These are phyloP conservation scores for Hippocampus comes DNA, from an alignment of 2,113 vertebrate species.

Conservation along the genomic window DNA sequence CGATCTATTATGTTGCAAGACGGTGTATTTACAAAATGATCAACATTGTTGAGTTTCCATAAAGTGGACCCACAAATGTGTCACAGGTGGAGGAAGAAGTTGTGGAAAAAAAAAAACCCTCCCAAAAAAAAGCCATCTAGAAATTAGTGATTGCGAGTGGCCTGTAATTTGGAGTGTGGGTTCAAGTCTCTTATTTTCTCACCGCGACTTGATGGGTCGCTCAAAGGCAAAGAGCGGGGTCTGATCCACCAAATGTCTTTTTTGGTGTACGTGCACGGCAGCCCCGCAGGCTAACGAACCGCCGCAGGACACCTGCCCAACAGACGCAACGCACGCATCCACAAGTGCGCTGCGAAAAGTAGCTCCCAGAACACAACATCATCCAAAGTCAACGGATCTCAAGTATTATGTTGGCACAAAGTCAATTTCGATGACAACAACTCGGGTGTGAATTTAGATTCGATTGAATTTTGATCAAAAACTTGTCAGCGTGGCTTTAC, in stretches of 20 bases:
- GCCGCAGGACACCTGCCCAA: constrained; percentile 68
- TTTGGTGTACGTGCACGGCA: constrained; percentile 43
- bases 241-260: constrained; percentile 53
- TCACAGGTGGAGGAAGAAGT: constrained; percentile 38
- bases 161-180: constrained; percentile 69
- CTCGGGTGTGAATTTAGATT: neutral
- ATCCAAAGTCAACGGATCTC: neutral
- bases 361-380: neutral
- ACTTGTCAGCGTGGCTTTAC: neutral
- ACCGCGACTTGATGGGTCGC: constrained; percentile 57
- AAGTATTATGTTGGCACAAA: no score
- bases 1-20: neutral
- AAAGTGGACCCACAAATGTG: neutral
- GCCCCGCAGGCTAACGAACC: constrained; percentile 60
- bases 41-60: neutral
- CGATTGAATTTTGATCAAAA: neutral
- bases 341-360: constrained; percentile 23
- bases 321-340: constrained; percentile 17
- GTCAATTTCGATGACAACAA: neutral
- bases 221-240: constrained; percentile 46
- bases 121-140: constrained; percentile 58
- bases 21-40: neutral
- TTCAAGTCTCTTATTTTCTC: constrained; percentile 75
- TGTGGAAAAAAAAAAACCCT: constrained; percentile 50
- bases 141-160: constrained; percentile 63